These are phyloP conservation scores for Alces alces DNA, from an alignment of 2,113 vertebrate genomes.

Conservation along the genomic window DNA sequence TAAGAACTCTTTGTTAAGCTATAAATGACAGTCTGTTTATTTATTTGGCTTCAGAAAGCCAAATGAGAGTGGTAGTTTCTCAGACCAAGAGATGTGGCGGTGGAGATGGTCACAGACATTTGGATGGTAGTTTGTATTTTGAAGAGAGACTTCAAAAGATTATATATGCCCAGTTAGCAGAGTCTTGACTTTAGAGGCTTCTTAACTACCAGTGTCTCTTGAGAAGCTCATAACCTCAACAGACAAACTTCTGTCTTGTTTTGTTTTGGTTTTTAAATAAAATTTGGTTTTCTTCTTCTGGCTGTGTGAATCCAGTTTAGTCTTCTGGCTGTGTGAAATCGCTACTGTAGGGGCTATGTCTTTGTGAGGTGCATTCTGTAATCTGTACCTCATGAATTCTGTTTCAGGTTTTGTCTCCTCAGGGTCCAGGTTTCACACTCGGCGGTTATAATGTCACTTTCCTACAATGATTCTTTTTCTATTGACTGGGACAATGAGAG, in stretches of 20 bases:
- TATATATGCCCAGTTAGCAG: no score
- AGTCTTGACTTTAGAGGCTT: not conserved
- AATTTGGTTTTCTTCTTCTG: not conserved
- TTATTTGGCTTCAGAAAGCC: not conserved
- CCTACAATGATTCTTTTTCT: not conserved
- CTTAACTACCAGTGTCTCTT: not conserved
- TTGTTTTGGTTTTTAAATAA: not conserved
- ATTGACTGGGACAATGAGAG: not conserved
- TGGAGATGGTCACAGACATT: not conserved
- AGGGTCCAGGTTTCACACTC: not conserved
- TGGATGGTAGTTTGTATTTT: not conserved
- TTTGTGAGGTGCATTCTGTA: not conserved
- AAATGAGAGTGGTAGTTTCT: not conserved
- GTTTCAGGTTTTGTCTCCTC: not conserved
- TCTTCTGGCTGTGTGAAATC: not conserved
- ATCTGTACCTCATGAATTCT: not conserved
- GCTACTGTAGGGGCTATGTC: not conserved
- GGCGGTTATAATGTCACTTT: not conserved
- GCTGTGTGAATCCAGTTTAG: not conserved
- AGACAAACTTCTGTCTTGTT: not conserved
- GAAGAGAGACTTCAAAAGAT: not conserved
- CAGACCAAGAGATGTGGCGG: not conserved
- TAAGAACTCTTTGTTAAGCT: not conserved
- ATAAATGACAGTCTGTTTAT: not conserved
- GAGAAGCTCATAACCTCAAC: not conserved